phyloP scores from a whole-genome alignment of 2,797 vertebrate genomes.

The Cirrhinus molitorella region DNA sequence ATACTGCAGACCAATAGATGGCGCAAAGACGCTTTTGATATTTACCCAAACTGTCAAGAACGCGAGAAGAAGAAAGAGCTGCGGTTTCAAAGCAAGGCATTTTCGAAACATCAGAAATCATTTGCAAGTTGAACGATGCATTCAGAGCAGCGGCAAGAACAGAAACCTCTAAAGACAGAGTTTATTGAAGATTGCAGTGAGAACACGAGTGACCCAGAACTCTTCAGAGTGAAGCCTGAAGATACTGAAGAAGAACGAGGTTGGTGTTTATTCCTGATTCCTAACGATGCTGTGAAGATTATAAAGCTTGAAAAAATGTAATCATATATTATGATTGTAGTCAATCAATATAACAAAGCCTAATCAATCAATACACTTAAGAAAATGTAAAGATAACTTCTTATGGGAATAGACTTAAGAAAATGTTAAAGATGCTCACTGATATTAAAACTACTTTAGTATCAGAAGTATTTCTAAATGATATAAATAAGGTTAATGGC shows the following conservation, averaged over 20 bases:
- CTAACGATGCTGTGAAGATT: too few species aligned
- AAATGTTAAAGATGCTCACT: background rate
- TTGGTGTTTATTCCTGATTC: background rate
- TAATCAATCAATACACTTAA: background rate
- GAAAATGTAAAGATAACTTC: background rate
- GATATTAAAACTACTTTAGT: too few species aligned
- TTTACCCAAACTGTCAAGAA: background rate
- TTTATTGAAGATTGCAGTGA: background rate
- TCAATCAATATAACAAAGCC: rapidly evolving
- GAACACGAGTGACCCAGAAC: background rate
- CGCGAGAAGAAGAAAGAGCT: background rate
- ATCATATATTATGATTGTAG: too few species aligned
- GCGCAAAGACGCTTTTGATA: background rate
- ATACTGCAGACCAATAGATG: background rate
- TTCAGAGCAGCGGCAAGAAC: background rate
- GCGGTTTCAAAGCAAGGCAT: background rate
- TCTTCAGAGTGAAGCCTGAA: background rate
- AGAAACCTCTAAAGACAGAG: background rate
- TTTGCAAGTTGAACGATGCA: background rate
- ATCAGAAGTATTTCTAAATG: too few species aligned
- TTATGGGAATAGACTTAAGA: background rate
- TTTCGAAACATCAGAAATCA: background rate
- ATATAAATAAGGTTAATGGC: too few species aligned
- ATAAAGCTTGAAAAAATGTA: too few species aligned
- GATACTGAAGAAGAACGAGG: background rate